phyloP scores from a whole-genome alignment of 2,888 invertebrate species.

The Stenoptilia bipunctidactyla region DNA sequence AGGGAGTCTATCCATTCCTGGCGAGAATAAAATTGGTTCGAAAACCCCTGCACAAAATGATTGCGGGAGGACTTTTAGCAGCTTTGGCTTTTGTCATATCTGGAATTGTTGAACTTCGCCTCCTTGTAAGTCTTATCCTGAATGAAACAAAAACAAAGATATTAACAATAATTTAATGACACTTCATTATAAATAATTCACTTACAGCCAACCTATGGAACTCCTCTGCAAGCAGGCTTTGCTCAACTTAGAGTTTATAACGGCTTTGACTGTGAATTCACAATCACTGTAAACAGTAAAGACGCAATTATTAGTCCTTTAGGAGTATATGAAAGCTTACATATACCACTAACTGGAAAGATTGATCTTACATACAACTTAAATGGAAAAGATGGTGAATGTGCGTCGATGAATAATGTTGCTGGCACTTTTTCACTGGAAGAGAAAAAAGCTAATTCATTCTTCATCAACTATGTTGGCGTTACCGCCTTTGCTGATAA shows the following conservation, averaged over 20 bases:
- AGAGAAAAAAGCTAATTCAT: slow-evolving; percentile 50
- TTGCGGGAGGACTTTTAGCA: slow-evolving; percentile 88
- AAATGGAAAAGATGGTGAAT: too few relatives aligned
- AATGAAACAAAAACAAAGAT: too few relatives aligned
- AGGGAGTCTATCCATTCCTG: slow-evolving; percentile 83
- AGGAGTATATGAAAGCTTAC: slow-evolving; percentile 49
- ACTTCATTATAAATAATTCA: too few relatives aligned
- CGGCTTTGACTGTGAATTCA: slow-evolving; percentile 69
- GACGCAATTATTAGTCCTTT: slow-evolving; percentile 34
- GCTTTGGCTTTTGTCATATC: slow-evolving; percentile 89
- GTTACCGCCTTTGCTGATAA: slow-evolving; percentile 47
- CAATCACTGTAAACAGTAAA: slow-evolving; percentile 24
- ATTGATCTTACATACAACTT: slow-evolving; percentile 36
- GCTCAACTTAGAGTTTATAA: slow-evolving; percentile 81
- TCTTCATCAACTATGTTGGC: slow-evolving; percentile 33
- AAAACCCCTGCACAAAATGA: slow-evolving; percentile 89
- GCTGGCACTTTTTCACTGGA: slow-evolving; percentile 30
- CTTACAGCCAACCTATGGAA: slow-evolving; percentile 70
- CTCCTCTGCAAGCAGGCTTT: slow-evolving; percentile 67
- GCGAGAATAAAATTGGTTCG: slow-evolving; percentile 76
- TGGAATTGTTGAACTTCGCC: slow-evolving; percentile 82
- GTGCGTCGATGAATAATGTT: too few relatives aligned
- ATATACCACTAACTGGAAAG: slow-evolving; percentile 29
- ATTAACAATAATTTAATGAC: too few relatives aligned
- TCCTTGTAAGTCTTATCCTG: slow-evolving; percentile 74